Evolutionary conservation across 1,140 invertebrate genomes (phyloP).

Genomic region (Apocrypta bakeri): DNA sequence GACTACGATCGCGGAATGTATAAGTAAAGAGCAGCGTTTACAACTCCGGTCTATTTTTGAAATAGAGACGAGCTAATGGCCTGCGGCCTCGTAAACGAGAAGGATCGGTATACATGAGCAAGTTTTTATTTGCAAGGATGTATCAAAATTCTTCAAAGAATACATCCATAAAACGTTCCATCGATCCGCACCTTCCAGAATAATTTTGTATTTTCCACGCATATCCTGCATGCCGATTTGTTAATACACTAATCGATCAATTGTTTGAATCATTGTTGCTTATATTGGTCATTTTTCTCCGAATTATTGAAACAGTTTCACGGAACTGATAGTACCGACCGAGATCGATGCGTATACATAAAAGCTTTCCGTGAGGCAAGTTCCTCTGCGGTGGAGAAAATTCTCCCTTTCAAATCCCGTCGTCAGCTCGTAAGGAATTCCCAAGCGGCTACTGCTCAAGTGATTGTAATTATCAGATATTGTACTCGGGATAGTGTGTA

Average conservation of each 20-base stretch:
- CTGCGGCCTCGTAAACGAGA: not conserved
- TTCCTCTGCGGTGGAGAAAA: not conserved
- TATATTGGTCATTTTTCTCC: not conserved
- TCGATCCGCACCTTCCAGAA: not conserved
- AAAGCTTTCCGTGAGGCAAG: not conserved
- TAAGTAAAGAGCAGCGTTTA: not conserved
- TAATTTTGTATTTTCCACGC: too few relatives aligned
- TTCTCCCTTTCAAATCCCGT: not conserved
- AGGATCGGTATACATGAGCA: not conserved
- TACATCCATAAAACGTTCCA: not conserved
- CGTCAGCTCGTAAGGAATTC: not conserved
- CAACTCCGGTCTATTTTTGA: not conserved
- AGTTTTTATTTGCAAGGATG: not conserved
- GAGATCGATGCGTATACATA: not conserved
- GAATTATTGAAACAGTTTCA: not conserved
- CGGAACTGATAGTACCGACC: not conserved
- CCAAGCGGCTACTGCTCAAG: slow-evolving; percentile 30
- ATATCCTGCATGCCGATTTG: too few relatives aligned
- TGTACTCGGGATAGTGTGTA: slow-evolving; percentile 60
- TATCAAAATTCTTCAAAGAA: not conserved
- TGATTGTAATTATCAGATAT: slow-evolving; percentile 63
- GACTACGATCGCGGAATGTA: not conserved
- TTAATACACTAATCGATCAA: not conserved
- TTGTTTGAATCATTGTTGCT: not conserved
- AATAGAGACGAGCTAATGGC: not conserved